Base-by-base conservation (phyloP, 2,797 vertebrate species). In the Pogoniulus pusillus region DNA sequence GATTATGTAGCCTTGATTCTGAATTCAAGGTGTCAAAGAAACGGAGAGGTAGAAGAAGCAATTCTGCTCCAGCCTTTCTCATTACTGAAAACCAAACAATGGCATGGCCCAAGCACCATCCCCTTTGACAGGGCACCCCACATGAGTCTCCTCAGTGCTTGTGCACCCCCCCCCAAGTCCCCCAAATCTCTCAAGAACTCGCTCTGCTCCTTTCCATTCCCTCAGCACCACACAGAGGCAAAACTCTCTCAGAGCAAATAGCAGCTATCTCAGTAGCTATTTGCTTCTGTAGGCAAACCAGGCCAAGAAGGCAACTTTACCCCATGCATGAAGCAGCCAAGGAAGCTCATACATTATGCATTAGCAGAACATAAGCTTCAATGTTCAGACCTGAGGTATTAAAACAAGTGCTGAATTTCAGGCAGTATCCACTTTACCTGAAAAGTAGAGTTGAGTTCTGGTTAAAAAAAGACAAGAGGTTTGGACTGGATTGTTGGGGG, bases 371-470 rank as follows among this genome's bases (percentile, higher is more conserved):
- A 86, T 78, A 90, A 89, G 90, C 91, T 93, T 64, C 93, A 78
- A 5, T 19, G 82, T 88, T 87, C 93, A 95, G 82, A 94, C 90
- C 91, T 93, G 90, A 85, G 72, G 85, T 53, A 93, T 93, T 95
- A 96, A 90, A 94, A 92, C 90, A 94, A 92, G 87, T 45, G 89
- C 30, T 39, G 93, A 89, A 93, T 85, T 89, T 93, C 94, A 96
- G 95, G 93, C 90, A 95, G 90, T 92, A 95, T 96, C 93, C 93
- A 96, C 65, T 93, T 92, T 91, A 93, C 81, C 93, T 95, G 90
- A 72, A 95, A 96, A 95, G 93, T 5, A 92, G 92, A 94, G 93
- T 92, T 94, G 85, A 95, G 85, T 91, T 91, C 81, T 80, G 85
- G 88, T 95, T 95, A 95, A 95, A 91, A 91, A 78, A 71, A 74